phyloP scores from a whole-genome alignment of 2,888 invertebrate genomes.

The Hoplodrina blanda region DNA sequence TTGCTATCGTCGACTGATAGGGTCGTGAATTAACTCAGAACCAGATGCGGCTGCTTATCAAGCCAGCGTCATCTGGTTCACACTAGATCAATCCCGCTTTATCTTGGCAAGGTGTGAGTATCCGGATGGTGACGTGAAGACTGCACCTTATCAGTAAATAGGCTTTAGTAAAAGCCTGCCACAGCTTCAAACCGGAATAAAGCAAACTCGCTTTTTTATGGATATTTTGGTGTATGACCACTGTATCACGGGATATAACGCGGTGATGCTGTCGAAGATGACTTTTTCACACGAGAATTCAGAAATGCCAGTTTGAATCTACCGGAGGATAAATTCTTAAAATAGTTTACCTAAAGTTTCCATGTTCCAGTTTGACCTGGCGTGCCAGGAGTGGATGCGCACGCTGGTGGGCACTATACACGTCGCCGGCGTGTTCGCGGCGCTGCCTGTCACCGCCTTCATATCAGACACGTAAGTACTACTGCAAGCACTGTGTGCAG shows the following conservation, averaged over 20 bases:
- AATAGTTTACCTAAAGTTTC: neutral
- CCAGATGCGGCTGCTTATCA: neutral
- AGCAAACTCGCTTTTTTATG: too few relatives aligned
- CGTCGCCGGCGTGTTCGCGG: slow-evolving; percentile 89
- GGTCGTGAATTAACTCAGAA: slow-evolving; percentile 4
- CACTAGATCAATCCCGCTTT: neutral
- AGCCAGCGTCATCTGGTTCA: neutral
- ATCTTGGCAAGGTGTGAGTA: neutral
- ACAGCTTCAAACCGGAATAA: too few relatives aligned
- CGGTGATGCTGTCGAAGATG: too few relatives aligned
- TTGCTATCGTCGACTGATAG: slow-evolving; percentile 15
- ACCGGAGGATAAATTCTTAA: too few relatives aligned
- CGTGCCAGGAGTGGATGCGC: slow-evolving; percentile 88
- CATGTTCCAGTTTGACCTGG: slow-evolving; percentile 80
- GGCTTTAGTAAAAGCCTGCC: neutral
- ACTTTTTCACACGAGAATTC: too few relatives aligned
- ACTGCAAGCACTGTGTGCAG: too few relatives aligned
- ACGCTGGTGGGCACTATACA: slow-evolving; percentile 90
- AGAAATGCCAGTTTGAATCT: too few relatives aligned
- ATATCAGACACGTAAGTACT: slow-evolving; percentile 89
- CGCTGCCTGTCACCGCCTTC: slow-evolving; percentile 88
- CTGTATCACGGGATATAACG: too few relatives aligned
- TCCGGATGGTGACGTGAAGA: neutral
- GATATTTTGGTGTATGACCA: too few relatives aligned
- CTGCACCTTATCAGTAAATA: neutral